Conservation (phyloP, 2,797 vertebrate genomes). For the Tenualosa ilisha region DNA sequence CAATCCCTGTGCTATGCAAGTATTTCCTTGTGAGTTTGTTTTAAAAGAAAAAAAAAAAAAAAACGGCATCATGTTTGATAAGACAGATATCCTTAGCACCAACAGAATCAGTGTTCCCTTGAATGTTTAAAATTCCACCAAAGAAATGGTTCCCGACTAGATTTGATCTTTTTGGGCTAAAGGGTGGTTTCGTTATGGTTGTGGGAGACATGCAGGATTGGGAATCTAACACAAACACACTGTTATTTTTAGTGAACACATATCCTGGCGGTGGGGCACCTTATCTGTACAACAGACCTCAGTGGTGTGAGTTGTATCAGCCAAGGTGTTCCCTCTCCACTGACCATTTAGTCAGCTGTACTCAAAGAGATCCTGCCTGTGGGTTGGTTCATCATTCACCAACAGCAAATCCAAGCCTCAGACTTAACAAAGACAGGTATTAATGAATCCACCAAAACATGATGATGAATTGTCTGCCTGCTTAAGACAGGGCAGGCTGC, state of each 20-base stretch:
- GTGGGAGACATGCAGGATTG: constrained; percentile 39
- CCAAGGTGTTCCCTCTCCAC: background rate
- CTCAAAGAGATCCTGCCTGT: background rate
- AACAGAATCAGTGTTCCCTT: background rate
- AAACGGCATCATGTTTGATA: background rate
- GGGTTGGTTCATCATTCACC: background rate
- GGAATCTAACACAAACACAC: constrained; percentile 49
- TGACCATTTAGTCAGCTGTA: background rate
- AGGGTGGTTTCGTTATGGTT: background rate
- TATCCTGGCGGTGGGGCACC: background rate
- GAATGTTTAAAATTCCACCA: background rate
- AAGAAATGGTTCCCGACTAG: constrained; percentile 2
- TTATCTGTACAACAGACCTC: background rate
- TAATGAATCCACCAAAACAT: background rate
- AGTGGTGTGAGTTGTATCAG: background rate
- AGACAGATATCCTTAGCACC: background rate
- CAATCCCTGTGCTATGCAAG: constrained; percentile 23
- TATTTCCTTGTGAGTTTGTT: constrained; percentile 2
- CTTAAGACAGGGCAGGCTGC: background rate
- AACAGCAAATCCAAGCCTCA: background rate
- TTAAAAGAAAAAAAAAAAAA: background rate
- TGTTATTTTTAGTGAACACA: constrained; percentile 29
- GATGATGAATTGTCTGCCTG: background rate
- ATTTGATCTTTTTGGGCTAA: background rate
- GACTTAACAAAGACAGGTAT: background rate